Evolutionary conservation across 2,888 invertebrate genomes (phyloP).

Genomic region (Drosophila austrosaltans): DNA sequence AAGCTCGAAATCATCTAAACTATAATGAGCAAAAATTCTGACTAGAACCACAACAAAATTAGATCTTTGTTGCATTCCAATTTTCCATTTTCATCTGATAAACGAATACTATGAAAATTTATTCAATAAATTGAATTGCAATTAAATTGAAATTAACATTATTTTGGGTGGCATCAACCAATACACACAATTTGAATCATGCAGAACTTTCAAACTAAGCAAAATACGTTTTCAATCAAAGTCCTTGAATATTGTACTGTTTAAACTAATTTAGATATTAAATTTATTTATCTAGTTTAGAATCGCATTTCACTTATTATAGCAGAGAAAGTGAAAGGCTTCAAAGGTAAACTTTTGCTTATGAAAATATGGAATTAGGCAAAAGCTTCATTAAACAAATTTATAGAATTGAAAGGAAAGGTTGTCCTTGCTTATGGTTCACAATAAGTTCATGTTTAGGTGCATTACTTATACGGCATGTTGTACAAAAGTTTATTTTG

Average conservation of each 20-base stretch:
- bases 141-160: background rate
- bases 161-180: background rate
- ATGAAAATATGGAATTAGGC: too few relatives aligned
- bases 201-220: too few relatives aligned
- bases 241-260: too few relatives aligned
- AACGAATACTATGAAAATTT: background rate
- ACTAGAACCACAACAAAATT: background rate
- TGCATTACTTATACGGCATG: constrained; percentile 27
- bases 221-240: too few relatives aligned
- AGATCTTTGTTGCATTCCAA: background rate
- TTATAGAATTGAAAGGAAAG: too few relatives aligned
- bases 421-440: too few relatives aligned
- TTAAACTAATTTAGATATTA: too few relatives aligned
- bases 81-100: background rate
- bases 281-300: too few relatives aligned
- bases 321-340: too few relatives aligned
- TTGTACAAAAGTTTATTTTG: background rate
- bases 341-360: too few relatives aligned
- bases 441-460: background rate
- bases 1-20: constrained; percentile 1
- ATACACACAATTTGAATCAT: background rate
- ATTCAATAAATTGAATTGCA: background rate
- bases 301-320: too few relatives aligned
- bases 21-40: constrained; percentile 4
- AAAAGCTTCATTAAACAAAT: too few relatives aligned